These are phyloP conservation scores for Struthidea cinerea DNA, from an alignment of 2,113 vertebrate species.

Conservation along the genomic window DNA sequence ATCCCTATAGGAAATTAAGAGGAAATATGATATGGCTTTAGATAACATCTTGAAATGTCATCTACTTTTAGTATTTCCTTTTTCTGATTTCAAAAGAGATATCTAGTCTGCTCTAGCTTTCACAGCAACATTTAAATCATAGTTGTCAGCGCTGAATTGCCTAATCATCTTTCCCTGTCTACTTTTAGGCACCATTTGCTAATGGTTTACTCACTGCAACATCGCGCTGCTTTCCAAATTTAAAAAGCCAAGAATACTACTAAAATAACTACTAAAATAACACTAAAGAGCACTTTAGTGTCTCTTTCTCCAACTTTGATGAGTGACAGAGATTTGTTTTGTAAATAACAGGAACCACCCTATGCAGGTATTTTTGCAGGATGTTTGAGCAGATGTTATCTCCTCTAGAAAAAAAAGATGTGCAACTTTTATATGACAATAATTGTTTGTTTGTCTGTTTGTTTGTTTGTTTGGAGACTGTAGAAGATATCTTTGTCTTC, in stretches of 20 bases:
- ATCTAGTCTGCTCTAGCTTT: not conserved
- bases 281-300: not conserved
- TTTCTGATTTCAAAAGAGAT: not conserved
- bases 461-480: not conserved
- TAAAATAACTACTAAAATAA: constrained; percentile 6
- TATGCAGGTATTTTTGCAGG: not conserved
- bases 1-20: not conserved
- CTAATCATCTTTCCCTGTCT: not conserved
- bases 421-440: not conserved
- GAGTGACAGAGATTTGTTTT: not conserved
- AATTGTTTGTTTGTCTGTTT: not conserved
- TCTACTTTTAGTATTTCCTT: not conserved
- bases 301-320: not conserved
- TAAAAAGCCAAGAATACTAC: not conserved
- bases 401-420: not conserved
- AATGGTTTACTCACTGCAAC: not conserved
- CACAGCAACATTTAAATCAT: not conserved
- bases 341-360: not conserved
- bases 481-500: not conserved
- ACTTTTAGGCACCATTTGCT: not conserved
- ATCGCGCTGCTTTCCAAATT: not conserved
- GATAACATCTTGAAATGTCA: not conserved
- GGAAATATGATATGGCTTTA: not conserved
- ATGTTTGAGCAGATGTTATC: not conserved
- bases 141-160: not conserved